Conservation (phyloP, 1,140 invertebrate genomes). For the Trigoniulus corallinus region DNA sequence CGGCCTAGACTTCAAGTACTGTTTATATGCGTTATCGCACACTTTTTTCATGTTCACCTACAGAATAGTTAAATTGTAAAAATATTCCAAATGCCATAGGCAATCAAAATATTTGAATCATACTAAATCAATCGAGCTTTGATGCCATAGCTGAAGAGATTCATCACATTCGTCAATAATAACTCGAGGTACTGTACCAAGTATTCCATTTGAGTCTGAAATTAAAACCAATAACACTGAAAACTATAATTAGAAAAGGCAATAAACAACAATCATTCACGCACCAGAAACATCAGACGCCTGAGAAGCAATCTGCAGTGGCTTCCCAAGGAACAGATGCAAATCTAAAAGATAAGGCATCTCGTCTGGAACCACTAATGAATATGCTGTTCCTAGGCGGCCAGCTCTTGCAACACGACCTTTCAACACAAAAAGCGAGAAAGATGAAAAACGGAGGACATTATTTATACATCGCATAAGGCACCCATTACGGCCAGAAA, state of each 20-base stretch:
- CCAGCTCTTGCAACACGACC: conserved; percentile 93
- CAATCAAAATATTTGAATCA: conserved; percentile 18
- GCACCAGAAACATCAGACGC: neutral
- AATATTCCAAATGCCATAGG: neutral
- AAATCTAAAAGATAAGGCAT: conserved; percentile 81
- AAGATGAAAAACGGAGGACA: neutral
- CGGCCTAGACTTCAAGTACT: conserved; percentile 72
- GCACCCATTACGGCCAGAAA: neutral
- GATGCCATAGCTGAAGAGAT: conserved; percentile 57
- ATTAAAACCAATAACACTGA: neutral
- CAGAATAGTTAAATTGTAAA: conserved; percentile 6
- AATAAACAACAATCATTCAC: neutral
- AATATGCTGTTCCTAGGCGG: conserved; percentile 70
- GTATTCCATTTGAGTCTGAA: conserved; percentile 28
- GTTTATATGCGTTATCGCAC: conserved; percentile 71
- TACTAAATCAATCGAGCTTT: conserved; percentile 54
- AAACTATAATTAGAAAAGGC: neutral
- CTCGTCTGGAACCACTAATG: conserved; percentile 76
- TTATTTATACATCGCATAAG: too few relatives aligned
- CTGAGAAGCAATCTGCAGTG: conserved; percentile 31
- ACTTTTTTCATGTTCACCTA: conserved; percentile 56
- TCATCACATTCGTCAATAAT: conserved; percentile 67
- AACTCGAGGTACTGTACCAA: conserved; percentile 63
- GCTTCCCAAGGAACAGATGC: conserved; percentile 76
- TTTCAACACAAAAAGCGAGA: conserved; percentile 16